These are phyloP conservation scores for Chaetoderma sp. DNA, from an alignment of 2,888 invertebrate genomes.

Conservation along the genomic window DNA sequence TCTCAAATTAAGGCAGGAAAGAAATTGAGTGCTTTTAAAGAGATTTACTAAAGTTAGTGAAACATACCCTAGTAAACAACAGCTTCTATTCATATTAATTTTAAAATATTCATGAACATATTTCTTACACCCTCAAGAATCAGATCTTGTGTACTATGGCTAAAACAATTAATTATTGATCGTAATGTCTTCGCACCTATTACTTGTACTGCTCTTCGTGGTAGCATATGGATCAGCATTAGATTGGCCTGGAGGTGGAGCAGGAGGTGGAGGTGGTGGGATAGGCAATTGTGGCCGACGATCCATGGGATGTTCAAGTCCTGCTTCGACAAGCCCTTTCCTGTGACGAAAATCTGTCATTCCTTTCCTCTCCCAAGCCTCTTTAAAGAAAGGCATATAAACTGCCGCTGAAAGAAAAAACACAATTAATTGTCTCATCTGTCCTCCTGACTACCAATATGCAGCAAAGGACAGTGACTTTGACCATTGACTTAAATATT, in stretches of 20 bases:
- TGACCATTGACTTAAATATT: too few relatives aligned
- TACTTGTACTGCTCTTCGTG: slow-evolving; percentile 56
- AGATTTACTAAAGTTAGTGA: too few relatives aligned
- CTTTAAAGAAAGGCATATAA: slow-evolving; percentile 95
- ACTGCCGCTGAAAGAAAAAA: slow-evolving; percentile 79
- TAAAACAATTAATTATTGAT: too few relatives aligned
- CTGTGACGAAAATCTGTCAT: slow-evolving; percentile 82
- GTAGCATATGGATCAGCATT: slow-evolving; percentile 33
- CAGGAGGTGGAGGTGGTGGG: slow-evolving; percentile 31
- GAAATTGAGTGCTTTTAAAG: too few relatives aligned
- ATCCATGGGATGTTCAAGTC: slow-evolving; percentile 32
- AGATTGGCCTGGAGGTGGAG: not conserved
- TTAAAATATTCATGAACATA: too few relatives aligned
- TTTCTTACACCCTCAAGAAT: too few relatives aligned
- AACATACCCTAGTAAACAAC: too few relatives aligned
- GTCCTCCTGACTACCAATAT: too few relatives aligned
- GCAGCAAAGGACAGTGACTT: too few relatives aligned
- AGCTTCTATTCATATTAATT: too few relatives aligned
- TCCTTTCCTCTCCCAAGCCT: slow-evolving; percentile 95
- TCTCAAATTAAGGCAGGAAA: too few relatives aligned
- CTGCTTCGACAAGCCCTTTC: slow-evolving; percentile 34
- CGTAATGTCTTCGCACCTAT: slow-evolving; percentile 45
- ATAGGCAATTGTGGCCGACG: slow-evolving; percentile 58
- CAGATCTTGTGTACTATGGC: too few relatives aligned
- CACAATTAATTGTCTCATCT: not conserved